Conservation (phyloP, 1,140 invertebrate species). For the Nasonia giraulti region DNA sequence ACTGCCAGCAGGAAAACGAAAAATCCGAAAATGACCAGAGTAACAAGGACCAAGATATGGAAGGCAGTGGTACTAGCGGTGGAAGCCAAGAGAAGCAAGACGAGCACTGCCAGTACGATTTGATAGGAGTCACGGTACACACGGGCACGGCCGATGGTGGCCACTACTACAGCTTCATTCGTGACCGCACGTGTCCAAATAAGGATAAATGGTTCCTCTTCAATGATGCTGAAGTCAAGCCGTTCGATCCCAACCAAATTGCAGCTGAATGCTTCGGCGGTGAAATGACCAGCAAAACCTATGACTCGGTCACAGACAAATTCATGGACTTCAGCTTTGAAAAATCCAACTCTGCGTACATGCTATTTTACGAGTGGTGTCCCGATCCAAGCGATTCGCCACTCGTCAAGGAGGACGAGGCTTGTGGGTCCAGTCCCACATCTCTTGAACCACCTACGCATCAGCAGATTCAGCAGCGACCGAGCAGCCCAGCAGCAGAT, state of each 20-base stretch:
- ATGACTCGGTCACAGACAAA: conserved; percentile 96
- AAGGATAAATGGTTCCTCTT: conserved; percentile 95
- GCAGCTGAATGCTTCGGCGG: conserved; percentile 97
- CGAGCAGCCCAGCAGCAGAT: neutral
- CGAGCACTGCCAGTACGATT: conserved; percentile 87
- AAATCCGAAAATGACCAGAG: conserved; percentile 70
- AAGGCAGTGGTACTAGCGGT: conserved; percentile 64
- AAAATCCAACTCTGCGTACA: conserved; percentile 98
- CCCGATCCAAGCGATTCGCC: conserved; percentile 67
- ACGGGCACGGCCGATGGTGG: conserved; percentile 97
- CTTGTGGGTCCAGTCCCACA: conserved; percentile 68
- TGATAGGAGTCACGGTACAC: conserved; percentile 97
- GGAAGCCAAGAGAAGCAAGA: conserved; percentile 52
- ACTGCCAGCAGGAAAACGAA: conserved; percentile 79
- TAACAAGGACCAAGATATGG: conserved; percentile 60
- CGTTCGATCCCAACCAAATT: conserved; percentile 95
- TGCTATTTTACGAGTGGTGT: conserved; percentile 95
- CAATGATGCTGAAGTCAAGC: conserved; percentile 97
- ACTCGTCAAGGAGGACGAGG: conserved; percentile 65
- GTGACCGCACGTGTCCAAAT: conserved; percentile 83
- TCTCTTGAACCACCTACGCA: conserved; percentile 53
- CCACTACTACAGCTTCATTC: conserved; percentile 97
- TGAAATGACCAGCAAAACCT: conserved; percentile 97
- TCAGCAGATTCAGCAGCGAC: neutral
- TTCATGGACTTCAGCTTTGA: conserved; percentile 98